A percentile compares a stretch with the other conserved stretches of the same genome.
These are phyloP conservation scores for Petrophora chlorosata DNA, from an alignment of 2,888 invertebrate genomes.

Conservation along the genomic window DNA sequence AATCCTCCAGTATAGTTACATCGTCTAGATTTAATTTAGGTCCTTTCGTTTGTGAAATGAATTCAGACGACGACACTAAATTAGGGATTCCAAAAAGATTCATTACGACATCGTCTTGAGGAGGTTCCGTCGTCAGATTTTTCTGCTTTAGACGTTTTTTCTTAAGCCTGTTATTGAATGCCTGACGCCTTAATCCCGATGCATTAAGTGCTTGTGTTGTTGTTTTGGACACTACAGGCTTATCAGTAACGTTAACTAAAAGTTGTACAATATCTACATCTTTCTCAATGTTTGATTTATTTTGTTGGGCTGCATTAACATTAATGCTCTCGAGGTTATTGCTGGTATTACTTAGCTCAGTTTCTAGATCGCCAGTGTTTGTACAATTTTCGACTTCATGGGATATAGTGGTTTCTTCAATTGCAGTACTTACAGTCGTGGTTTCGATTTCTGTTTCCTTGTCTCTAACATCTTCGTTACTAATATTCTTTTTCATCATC, in stretches of 20 bases:
- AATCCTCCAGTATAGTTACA: conserved; percentile 60
- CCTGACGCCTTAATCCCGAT: conserved; percentile 59
- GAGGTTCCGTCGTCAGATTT: conserved; percentile 63
- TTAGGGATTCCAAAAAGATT: conserved; percentile 64
- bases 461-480: conserved; percentile 40
- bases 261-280: conserved; percentile 39
- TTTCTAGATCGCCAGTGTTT: conserved; percentile 20
- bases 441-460: conserved; percentile 38
- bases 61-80: conserved; percentile 72
- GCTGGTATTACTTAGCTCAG: conserved; percentile 27
- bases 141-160: conserved; percentile 69
- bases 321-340: conserved; percentile 34
- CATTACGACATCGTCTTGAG: conserved; percentile 60
- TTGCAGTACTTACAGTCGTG: conserved; percentile 36
- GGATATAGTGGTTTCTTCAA: conserved; percentile 27
- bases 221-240: conserved; percentile 41
- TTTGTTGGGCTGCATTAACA: conserved; percentile 4
- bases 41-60: conserved; percentile 61
- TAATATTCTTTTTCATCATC: conserved; percentile 48
- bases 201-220: conserved; percentile 49
- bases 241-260: conserved; percentile 42
- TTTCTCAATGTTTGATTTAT: conserved; percentile 38
- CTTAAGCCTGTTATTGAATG: conserved; percentile 65
- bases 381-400: conserved; percentile 32
- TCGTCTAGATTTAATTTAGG: conserved; percentile 47